phyloP scores from a whole-genome alignment of 2,888 invertebrate genomes.

The Acanthosoma haemorrhoidale region DNA sequence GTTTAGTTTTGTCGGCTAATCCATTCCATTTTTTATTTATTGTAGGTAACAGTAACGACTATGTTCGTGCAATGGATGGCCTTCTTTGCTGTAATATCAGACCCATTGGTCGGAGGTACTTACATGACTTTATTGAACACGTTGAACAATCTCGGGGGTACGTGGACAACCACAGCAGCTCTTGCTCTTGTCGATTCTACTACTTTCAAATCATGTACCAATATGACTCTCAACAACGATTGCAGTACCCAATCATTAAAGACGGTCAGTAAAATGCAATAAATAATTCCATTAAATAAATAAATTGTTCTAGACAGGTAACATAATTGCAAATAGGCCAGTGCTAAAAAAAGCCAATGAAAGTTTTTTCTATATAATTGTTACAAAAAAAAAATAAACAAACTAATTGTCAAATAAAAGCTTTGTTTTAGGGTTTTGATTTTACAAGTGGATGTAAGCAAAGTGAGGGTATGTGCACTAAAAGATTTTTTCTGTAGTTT shows the following conservation, averaged over 20 bases:
- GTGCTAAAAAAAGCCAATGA: too few species aligned
- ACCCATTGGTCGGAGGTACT: slow-evolving; percentile 93
- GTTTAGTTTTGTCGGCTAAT: too few species aligned
- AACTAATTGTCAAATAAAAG: too few species aligned
- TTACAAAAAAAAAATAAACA: too few species aligned
- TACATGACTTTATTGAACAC: slow-evolving; percentile 99
- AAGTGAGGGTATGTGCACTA: too few species aligned
- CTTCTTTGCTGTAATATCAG: slow-evolving; percentile 94
- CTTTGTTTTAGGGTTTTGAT: too few species aligned
- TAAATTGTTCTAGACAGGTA: too few species aligned
- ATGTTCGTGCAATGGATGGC: slow-evolving; percentile 99
- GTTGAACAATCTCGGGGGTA: slow-evolving; percentile 91
- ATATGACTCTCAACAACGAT: slow-evolving; percentile 48
- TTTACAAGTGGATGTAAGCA: too few species aligned
- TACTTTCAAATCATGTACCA: slow-evolving; percentile 69
- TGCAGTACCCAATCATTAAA: slow-evolving; percentile 32
- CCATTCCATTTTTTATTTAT: too few species aligned
- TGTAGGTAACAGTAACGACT: slow-evolving; percentile 81
- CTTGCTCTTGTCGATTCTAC: slow-evolving; percentile 87
- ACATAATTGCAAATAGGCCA: too few species aligned
- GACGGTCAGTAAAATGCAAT: slow-evolving; percentile 32
- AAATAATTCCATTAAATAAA: neutral
- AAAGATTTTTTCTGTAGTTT: too few species aligned
- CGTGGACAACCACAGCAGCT: slow-evolving; percentile 90
- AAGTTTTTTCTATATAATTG: too few species aligned